phyloP scores from a whole-genome alignment of 2,888 invertebrate species.

The Sarcophaga rosellei region DNA sequence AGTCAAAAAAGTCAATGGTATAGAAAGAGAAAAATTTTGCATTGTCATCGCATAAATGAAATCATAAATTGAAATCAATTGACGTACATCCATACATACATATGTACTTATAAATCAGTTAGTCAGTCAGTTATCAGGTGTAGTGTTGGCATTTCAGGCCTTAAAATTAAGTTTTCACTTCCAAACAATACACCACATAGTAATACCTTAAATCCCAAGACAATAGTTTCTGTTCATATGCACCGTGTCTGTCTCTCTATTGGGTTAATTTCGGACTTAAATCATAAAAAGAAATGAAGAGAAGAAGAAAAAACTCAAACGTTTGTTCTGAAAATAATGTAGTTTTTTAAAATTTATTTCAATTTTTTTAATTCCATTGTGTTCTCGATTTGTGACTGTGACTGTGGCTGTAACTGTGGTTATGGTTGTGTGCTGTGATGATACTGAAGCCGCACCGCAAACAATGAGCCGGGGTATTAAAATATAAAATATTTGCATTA shows the following conservation, averaged over 20 bases:
- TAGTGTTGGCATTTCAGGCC: background rate
- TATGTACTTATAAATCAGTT: too few relatives aligned
- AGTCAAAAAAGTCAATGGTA: slow-evolving; percentile 10
- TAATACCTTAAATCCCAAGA: slow-evolving; percentile 7
- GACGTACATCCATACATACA: slow-evolving; percentile 1
- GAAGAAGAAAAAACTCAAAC: too few relatives aligned
- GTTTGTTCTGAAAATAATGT: too few relatives aligned
- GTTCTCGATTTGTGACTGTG: background rate
- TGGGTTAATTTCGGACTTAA: too few relatives aligned
- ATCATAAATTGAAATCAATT: slow-evolving; percentile 19
- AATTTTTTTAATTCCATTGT: slow-evolving; percentile 4
- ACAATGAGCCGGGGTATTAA: slow-evolving; percentile 28
- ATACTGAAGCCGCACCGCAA: background rate
- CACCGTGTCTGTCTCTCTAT: too few relatives aligned
- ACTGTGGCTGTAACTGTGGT: background rate
- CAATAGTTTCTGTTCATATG: background rate
- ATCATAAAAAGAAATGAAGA: too few relatives aligned
- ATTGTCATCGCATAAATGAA: slow-evolving; percentile 39
- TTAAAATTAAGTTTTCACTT: background rate
- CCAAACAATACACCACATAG: background rate
- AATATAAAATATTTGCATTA: slow-evolving; percentile 63
- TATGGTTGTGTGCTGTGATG: background rate
- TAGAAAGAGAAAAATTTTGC: slow-evolving; percentile 40
- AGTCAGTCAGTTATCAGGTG: slow-evolving; percentile 24
- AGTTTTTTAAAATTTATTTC: background rate